Base-by-base conservation (phyloP, 1,140 invertebrate genomes). In the Platyscapa corneri region DNA sequence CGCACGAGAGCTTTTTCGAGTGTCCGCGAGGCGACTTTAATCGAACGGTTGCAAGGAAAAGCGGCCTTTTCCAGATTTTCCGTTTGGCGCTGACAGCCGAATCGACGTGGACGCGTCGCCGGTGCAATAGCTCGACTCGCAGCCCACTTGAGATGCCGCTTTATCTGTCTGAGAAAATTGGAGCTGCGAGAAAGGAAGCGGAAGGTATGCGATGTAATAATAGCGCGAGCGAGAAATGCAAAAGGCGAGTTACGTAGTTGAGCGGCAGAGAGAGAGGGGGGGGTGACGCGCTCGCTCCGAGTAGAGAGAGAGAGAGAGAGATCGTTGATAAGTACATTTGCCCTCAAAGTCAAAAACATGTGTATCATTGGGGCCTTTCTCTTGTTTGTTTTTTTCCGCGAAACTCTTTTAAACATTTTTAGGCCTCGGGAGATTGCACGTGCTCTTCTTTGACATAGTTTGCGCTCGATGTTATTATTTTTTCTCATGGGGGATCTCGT, bases 321-420 rank as follows among this genome's bases (percentile, higher is more conserved):
- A 82, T 82, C 18, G 46, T 37, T 32, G 65, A 82, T 74, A 82
- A 82, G 32, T 23, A 64, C 18, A 18, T 67, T 72, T 82, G 67
- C 32, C 42, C 67, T 72, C 46, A 82, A 82, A 82, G 32, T 82
- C 49, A 74, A 82, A 82, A 82, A 82, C 67, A 82, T 74, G 80
- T 56, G 74, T 82, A 82, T 82, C 80, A 3, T 56, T 72, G 8
- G n/a, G 23, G 65, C 42, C 34, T 74, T 42, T 82, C 67, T 82
- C 39, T 82, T 74, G 60, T 82, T 82, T 56, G 14, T 56, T 74
- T 82, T 46, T 46, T 81, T 32, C 3, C n/a, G 7, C 46, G 46
- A 34, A 3, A 18, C 80, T 82, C 34, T 18, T 67, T 72, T 74
- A 74, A 56, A 74, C 27, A 82, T 72, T 72, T 37, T 46, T 32